Evolutionary conservation across 2,113 vertebrate genomes (phyloP), one percentile per base, ranked within the genome.

Genomic region (Hemiprocne comata): DNA sequence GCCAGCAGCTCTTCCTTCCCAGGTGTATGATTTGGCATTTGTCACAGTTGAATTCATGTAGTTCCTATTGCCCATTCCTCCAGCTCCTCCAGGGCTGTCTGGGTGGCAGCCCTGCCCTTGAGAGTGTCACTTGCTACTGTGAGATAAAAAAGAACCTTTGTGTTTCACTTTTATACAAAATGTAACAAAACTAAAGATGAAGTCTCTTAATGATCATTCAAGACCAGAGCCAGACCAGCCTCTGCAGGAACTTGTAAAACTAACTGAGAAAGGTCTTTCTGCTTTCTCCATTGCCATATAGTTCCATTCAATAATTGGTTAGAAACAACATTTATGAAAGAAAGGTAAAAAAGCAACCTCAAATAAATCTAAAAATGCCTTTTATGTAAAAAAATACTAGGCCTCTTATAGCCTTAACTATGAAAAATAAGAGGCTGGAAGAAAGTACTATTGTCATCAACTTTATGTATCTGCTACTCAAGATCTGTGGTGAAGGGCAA

Each of bases 31-130:
- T 33, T 29, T 48, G 26, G 10, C 20, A 44, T 69, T 73, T 87
- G 36, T 34, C 10, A 2, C n/a, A 61, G 44, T 7, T 53, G 50
- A 65, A 55, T 76, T 38, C n/a, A 8, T 61, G 12, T 11, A 19
- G 25, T 50, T 73, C 24, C 16, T 0, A 0, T 38, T 82, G 10
- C 7, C 46, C 21, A 12, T n/a, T 81, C 16, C 36, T 74, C 10
- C 60, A 86, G 50, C 26, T 31, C 53, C 26, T 50, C 40, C 31
- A 58, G 57, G 18, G 15, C 33, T 53, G 33, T 19, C 44, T 69
- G 44, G 20, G 9, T 48, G n/a, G 25, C 53, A 89, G 44, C 13
- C 42, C 14, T 79, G 25, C 17, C 28, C 69, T 80, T 1, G 2
- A 46, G 19, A 19, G 2, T 17, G 6, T 36, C 17, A 20, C n/a